Conservation (phyloP, 2,797 vertebrate species). For the Liasis olivaceus region DNA sequence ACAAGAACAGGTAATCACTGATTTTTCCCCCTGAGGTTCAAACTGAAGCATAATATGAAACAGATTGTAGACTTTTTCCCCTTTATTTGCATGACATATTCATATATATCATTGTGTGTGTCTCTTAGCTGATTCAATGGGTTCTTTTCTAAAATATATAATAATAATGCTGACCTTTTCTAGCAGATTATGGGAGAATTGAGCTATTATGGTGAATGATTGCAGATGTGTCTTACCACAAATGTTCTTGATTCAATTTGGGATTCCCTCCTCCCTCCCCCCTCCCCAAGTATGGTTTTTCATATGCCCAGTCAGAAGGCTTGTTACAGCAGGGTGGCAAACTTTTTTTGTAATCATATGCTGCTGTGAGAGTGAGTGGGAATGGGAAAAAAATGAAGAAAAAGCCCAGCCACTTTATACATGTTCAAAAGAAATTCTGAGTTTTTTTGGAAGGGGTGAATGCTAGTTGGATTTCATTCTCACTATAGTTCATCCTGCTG, state of each 20-base stretch:
- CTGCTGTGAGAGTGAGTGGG: background rate
- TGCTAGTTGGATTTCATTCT: background rate
- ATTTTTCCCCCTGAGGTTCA: conserved; percentile 35
- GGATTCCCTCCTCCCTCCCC: background rate
- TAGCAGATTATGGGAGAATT: background rate
- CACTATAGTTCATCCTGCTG: background rate
- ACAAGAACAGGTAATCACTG: conserved; percentile 38
- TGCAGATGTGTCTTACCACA: background rate
- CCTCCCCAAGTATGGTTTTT: background rate
- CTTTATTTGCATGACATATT: rapidly evolving
- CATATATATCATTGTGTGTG: background rate
- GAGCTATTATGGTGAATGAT: background rate
- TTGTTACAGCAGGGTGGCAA: background rate
- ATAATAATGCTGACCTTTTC: background rate
- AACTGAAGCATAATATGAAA: background rate
- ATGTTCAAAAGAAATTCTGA: background rate
- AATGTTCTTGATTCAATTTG: background rate
- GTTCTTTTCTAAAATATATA: background rate
- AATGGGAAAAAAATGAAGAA: background rate
- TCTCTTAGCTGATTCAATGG: conserved; percentile 20
- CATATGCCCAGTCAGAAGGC: background rate
- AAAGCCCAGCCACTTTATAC: background rate
- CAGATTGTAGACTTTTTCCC: background rate
- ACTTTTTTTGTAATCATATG: background rate
- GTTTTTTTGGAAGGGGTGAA: background rate